phyloP scores from a whole-genome alignment of 2,797 vertebrate genomes.

The Hypotaenidia okinawae region DNA sequence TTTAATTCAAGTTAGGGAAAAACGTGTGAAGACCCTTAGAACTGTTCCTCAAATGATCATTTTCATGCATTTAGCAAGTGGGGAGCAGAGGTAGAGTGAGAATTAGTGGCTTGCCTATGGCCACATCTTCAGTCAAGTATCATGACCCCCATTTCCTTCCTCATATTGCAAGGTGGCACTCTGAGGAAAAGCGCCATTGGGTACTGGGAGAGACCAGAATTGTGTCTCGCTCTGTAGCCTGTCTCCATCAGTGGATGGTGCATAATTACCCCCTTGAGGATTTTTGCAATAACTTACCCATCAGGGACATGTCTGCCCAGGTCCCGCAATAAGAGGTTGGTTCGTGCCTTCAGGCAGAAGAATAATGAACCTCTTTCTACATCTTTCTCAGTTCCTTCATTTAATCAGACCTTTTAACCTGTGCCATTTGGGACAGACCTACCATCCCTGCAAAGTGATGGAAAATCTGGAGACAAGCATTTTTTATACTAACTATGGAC shows the following conservation, averaged over 20 bases:
- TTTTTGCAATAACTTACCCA: conserved; percentile 50
- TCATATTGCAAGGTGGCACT: conserved; percentile 12
- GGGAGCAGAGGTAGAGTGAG: neutral
- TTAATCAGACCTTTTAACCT: conserved; percentile 72
- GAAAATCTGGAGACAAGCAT: neutral
- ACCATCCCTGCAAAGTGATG: neutral
- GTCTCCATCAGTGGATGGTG: neutral
- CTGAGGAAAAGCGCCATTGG: neutral
- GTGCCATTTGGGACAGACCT: conserved; percentile 8
- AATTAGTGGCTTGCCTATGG: neutral
- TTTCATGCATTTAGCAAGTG: neutral
- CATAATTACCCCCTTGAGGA: conserved; percentile 51
- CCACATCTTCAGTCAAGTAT: neutral
- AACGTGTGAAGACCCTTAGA: neutral
- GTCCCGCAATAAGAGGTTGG: conserved; percentile 17
- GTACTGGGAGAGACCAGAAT: neutral
- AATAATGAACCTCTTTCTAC: conserved; percentile 54
- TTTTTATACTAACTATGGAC: neutral
- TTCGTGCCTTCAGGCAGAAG: conserved; percentile 46
- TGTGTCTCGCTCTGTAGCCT: neutral
- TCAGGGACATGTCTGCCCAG: conserved; percentile 8
- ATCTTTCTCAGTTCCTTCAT: conserved; percentile 6
- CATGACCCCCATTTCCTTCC: neutral
- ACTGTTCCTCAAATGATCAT: neutral
- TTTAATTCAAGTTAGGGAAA: neutral